Evolutionary conservation across 2,888 invertebrate genomes (phyloP).

Genomic region (Melanotus villosus): DNA sequence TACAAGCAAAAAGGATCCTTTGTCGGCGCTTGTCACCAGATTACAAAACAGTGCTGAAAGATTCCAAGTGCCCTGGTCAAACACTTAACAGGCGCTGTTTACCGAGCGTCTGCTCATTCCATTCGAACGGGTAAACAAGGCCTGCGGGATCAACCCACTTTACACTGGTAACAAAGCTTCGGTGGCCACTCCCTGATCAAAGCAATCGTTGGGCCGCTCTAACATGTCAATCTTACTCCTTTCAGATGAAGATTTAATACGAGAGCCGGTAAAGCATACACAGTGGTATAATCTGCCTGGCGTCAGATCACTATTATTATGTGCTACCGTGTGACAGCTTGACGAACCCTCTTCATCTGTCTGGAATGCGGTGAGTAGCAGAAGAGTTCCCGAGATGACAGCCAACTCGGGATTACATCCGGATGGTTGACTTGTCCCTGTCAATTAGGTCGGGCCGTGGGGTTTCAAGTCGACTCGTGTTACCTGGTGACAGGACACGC

Average conservation of each 20-base stretch:
- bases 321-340: conserved; percentile 66
- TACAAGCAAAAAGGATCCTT: conserved; percentile 53
- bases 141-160: conserved; percentile 47
- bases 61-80: conserved; percentile 50
- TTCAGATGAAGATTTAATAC: conserved; percentile 49
- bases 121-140: conserved; percentile 48
- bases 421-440: conserved; percentile 68
- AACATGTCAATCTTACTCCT: conserved; percentile 50
- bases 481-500: conserved; percentile 63
- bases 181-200: conserved; percentile 49
- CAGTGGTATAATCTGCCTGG: conserved; percentile 58
- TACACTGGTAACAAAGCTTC: conserved; percentile 47
- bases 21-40: conserved; percentile 54
- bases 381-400: conserved; percentile 60
- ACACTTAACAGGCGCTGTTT: conserved; percentile 46
- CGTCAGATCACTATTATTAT: conserved; percentile 65
- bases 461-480: conserved; percentile 64
- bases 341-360: conserved; percentile 64
- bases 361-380: conserved; percentile 49
- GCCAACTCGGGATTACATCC: conserved; percentile 65
- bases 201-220: conserved; percentile 44
- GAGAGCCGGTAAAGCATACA: conserved; percentile 49
- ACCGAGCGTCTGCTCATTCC: conserved; percentile 45
- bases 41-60: conserved; percentile 57
- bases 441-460: conserved; percentile 65